These are phyloP conservation scores for Karalla daura DNA, from an alignment of 2,797 vertebrate genomes.

Conservation along the genomic window DNA sequence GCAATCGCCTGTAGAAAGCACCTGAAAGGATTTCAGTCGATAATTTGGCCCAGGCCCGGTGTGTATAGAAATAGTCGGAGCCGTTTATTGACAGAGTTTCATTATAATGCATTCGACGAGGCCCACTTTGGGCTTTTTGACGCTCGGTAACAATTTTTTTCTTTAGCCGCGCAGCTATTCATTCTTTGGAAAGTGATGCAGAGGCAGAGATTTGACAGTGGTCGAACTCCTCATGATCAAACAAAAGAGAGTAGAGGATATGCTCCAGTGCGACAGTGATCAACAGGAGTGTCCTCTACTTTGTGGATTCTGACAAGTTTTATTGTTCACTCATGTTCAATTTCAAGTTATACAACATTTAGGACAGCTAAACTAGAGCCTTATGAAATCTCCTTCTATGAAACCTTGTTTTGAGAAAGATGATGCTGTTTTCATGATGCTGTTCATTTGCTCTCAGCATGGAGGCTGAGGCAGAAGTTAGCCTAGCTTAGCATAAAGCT, in stretches of 20 bases:
- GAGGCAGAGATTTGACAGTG: background rate
- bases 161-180: too few relatives aligned
- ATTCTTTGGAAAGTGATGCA: too few relatives aligned
- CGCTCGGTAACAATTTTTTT: background rate
- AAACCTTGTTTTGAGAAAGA: too few relatives aligned
- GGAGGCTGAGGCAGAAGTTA: background rate
- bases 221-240: too few relatives aligned
- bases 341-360: background rate
- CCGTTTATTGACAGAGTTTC: slow-evolving; percentile 54
- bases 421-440: background rate
- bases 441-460: background rate
- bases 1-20: slow-evolving; percentile 28
- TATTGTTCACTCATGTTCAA: too few relatives aligned
- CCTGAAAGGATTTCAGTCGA: slow-evolving; percentile 29
- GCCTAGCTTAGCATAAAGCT: slow-evolving; percentile 13
- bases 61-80: slow-evolving; percentile 45
- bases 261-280: too few relatives aligned
- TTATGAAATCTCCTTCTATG: too few relatives aligned
- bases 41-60: slow-evolving; percentile 44
- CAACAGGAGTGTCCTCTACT: too few relatives aligned
- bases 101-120: background rate
- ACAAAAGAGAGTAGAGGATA: too few relatives aligned
- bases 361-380: background rate
- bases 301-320: too few relatives aligned
- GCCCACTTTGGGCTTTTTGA: background rate